These are phyloP conservation scores for Chelonoidis abingdonii DNA, from an alignment of 2,113 vertebrate genomes.

Conservation along the genomic window DNA sequence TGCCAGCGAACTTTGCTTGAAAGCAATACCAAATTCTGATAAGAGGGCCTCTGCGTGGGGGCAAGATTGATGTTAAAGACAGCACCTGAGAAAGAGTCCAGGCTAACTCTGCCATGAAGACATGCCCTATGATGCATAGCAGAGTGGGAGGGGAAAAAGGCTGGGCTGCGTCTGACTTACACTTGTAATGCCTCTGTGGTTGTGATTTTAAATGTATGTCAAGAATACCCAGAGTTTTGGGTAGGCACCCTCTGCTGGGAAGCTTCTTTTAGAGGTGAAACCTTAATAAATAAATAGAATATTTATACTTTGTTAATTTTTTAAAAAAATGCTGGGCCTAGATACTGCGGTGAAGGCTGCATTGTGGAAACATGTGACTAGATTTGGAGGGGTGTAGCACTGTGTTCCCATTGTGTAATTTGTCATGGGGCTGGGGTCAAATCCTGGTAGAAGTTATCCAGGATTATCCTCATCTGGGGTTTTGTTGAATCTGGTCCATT, in stretches of 20 bases:
- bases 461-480: neutral
- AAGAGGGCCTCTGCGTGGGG: neutral
- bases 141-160: neutral
- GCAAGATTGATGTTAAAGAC: neutral
- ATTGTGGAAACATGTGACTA: neutral
- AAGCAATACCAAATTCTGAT: neutral
- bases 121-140: neutral
- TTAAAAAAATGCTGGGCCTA: neutral
- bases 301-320: neutral
- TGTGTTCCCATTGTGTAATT: neutral
- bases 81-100: neutral
- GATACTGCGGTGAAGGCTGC: neutral
- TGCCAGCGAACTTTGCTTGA: neutral
- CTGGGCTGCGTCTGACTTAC: neutral
- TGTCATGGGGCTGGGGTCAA: neutral
- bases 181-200: neutral
- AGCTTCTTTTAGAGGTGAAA: neutral
- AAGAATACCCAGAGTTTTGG: neutral
- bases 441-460: neutral
- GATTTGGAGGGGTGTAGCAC: neutral
- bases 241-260: neutral
- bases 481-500: neutral
- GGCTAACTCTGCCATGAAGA: neutral
- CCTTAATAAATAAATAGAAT: neutral
- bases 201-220: neutral